Evolutionary conservation across 1,140 invertebrate genomes (phyloP), one percentile per base, ranked within the genome.

Genomic region (Drosophila repleta): DNA sequence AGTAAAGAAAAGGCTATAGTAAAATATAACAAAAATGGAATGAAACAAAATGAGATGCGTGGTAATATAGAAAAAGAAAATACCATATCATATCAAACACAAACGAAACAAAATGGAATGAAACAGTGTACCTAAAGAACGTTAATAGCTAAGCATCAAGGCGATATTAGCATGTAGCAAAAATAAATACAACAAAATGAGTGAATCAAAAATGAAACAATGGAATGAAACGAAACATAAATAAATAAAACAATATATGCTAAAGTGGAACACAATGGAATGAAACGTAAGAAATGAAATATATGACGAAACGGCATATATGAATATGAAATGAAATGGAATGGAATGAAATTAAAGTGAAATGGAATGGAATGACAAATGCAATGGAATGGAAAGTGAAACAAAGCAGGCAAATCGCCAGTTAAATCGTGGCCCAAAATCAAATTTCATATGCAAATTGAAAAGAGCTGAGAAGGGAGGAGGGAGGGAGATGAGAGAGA

Each of bases 391-490:
- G 45, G 11, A 46, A 46, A 18, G 17, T 46, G 45, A 46, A 46
- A 46, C 45, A 46, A 21, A 11, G 18, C 45, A 21, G 3, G 18
- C 45, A 46, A 21, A 46, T 43, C 17, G 39, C 8, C n/a, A 57
- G 57, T 35, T 46, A 56, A 70, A 73, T 46, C 45, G n/a, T 15
- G 6, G 39, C 7, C 18, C 45, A 21, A 18, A 8, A n/a, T n/a
- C 4, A 24, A 83, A 83, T 76, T 35, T 35, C 62, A 56, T 56
- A 82, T 83, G 66, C 80, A 82, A 79, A 83, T 83, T 79, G 58
- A 73, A 73, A 62, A 58, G 41, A 13, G 45, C 1, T 21, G 45
- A 13, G n/a, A n/a, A n/a, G n/a, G n/a, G n/a, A n/a, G n/a, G n/a
- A n/a, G n/a, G n/a, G n/a, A n/a, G n/a, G n/a, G n/a, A n/a, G n/a